These are phyloP conservation scores for Bradysia coprophila DNA, from an alignment of 1,140 invertebrate species.

Conservation along the genomic window DNA sequence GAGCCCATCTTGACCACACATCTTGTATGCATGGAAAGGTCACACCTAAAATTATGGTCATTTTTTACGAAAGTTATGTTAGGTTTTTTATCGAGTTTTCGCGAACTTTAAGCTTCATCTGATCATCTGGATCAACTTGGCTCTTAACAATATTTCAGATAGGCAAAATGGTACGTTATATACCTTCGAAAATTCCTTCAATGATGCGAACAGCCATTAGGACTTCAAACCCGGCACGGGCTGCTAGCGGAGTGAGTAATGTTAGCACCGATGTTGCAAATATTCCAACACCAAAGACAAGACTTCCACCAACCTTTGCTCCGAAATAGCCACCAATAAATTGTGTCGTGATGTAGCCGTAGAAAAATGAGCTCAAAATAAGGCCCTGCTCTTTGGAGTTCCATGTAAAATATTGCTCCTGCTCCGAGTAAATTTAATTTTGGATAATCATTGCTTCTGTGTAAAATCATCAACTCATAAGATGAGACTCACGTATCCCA, in stretches of 20 bases:
- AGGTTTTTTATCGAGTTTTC: no score
- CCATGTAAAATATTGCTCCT: conserved; percentile 56
- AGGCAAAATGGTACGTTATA: no score
- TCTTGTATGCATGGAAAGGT: conserved; percentile 81
- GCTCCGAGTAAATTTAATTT: conserved; percentile 2
- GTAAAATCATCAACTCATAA: neutral
- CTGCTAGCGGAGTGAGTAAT: conserved; percentile 60
- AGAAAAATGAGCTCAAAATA: conserved; percentile 67
- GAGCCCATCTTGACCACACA: conserved; percentile 79
- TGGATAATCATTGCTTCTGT: neutral
- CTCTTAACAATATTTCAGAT: neutral
- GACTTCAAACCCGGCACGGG: conserved; percentile 45
- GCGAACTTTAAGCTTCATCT: no score
- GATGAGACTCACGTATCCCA: conserved; percentile 25
- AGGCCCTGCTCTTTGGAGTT: conserved; percentile 49
- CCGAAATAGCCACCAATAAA: conserved; percentile 46
- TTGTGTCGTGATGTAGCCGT: conserved; percentile 49
- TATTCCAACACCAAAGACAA: conserved; percentile 58
- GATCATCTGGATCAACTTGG: neutral
- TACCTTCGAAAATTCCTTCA: conserved; percentile 75
- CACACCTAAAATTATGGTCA: conserved; percentile 50
- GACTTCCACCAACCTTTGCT: conserved; percentile 40
- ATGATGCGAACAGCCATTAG: conserved; percentile 59
- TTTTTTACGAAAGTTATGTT: no score
- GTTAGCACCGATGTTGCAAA: conserved; percentile 63